Conservation (phyloP, 2,113 vertebrate species). For the Cairina moschata region DNA sequence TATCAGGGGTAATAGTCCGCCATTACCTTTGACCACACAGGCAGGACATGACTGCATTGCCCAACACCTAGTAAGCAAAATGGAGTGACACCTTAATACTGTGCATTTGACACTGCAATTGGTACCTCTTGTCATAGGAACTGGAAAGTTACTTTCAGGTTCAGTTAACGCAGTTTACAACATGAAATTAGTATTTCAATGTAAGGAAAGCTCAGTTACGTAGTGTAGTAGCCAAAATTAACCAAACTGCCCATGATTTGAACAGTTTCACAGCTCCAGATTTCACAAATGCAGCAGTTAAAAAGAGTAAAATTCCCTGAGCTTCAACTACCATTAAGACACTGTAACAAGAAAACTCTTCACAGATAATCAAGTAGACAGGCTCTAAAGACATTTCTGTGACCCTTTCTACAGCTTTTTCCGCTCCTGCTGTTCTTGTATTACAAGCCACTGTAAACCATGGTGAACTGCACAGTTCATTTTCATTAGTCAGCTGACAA, state of each 20-base stretch:
- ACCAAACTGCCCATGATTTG: background rate
- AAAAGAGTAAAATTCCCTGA: background rate
- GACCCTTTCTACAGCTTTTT: background rate
- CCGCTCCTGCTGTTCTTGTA: background rate
- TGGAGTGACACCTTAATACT: background rate
- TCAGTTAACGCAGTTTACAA: background rate
- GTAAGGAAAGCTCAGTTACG: background rate
- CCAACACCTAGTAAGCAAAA: rapidly evolving
- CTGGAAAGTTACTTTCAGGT: background rate
- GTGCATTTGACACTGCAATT: background rate
- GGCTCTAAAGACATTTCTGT: background rate
- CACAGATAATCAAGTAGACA: background rate
- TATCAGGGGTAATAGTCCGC: too few relatives aligned
- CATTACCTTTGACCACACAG: background rate
- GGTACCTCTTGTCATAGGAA: background rate
- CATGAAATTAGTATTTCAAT: background rate
- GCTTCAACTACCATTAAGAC: background rate
- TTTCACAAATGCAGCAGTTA: background rate
- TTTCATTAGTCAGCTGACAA: background rate
- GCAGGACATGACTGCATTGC: background rate
- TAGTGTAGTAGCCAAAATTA: background rate
- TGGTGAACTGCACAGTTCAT: background rate
- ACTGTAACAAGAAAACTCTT: background rate
- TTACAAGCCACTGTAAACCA: background rate
- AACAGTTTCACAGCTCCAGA: background rate